A percentile compares a stretch with the other conserved stretches of the same genome.
These are phyloP conservation scores for Sitobion miscanthi DNA, from an alignment of 1,140 invertebrate species.

Conservation along the genomic window DNA sequence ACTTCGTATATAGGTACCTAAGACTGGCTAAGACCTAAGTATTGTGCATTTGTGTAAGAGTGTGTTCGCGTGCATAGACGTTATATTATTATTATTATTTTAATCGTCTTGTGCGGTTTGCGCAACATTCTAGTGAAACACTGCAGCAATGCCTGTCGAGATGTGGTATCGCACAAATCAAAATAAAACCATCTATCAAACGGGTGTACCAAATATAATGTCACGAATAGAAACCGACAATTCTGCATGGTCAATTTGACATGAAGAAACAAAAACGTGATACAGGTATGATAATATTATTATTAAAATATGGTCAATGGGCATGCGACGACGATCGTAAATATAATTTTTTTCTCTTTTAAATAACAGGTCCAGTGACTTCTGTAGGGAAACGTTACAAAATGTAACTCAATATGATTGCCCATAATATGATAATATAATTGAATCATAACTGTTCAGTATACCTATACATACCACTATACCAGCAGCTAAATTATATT, in stretches of 20 bases:
- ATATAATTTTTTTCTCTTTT: conserved; percentile 2
- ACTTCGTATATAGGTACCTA: not conserved
- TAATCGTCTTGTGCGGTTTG: conserved; percentile 28
- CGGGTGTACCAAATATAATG: not conserved
- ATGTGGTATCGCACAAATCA: conserved; percentile 33
- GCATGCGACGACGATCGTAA: not conserved
- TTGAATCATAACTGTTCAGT: not conserved
- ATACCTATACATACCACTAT: no score
- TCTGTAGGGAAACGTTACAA: not conserved
- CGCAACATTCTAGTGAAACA: not conserved
- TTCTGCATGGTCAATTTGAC: conserved; percentile 19
- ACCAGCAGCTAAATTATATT: no score
- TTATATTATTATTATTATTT: not conserved
- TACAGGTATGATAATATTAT: conserved; percentile 33
- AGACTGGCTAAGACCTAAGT: not conserved
- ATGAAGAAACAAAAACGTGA: conserved; percentile 18
- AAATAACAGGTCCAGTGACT: conserved; percentile 25
- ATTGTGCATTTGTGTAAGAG: not conserved
- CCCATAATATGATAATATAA: not conserved
- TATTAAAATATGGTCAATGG: not conserved
- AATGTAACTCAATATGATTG: not conserved
- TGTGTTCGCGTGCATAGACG: not conserved
- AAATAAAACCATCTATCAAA: conserved; percentile 41
- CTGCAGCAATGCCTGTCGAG: not conserved
- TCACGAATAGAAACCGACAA: conserved; percentile 21